A percentile compares a stretch with the other conserved stretches of the same genome.
phyloP scores from a whole-genome alignment of 53 echinoderm and acorn worm species.

The Paracentrotus lividus region DNA sequence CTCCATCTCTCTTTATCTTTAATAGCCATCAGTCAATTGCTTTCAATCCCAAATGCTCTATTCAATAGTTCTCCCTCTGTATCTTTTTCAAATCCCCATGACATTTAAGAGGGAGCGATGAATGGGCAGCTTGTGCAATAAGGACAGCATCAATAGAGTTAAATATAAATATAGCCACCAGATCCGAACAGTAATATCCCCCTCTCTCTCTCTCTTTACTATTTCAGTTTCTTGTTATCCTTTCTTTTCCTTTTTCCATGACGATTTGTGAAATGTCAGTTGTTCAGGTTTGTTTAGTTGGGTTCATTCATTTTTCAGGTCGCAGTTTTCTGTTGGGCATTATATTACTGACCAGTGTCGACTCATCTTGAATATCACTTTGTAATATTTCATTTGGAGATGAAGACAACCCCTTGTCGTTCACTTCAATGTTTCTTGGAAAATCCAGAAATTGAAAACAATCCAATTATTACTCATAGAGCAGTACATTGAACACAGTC shows the following conservation, averaged over 20 bases:
- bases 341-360: neutral
- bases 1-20: neutral
- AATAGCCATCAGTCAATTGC: constrained; percentile 21
- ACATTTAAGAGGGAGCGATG: constrained; percentile 52
- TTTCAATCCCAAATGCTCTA: constrained; percentile 24
- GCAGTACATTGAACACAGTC: no score
- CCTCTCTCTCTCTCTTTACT: neutral
- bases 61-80: constrained; percentile 5
- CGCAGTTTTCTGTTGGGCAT: neutral
- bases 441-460: neutral
- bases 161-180: constrained; percentile 45
- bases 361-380: neutral
- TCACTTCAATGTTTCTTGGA: neutral
- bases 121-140: constrained; percentile 18
- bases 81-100: constrained; percentile 57
- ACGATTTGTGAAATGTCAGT: constrained; percentile 33
- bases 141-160: constrained; percentile 45
- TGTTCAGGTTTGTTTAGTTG: neutral
- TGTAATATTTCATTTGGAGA: no score
- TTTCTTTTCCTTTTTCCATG: neutral
- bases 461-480: no score
- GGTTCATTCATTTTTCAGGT: constrained; percentile 37
- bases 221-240: neutral
- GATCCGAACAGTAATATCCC: neutral
- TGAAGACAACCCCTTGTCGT: neutral